Base-by-base conservation (phyloP, 2,888 invertebrate genomes). In the Platerodrilus igneus region DNA sequence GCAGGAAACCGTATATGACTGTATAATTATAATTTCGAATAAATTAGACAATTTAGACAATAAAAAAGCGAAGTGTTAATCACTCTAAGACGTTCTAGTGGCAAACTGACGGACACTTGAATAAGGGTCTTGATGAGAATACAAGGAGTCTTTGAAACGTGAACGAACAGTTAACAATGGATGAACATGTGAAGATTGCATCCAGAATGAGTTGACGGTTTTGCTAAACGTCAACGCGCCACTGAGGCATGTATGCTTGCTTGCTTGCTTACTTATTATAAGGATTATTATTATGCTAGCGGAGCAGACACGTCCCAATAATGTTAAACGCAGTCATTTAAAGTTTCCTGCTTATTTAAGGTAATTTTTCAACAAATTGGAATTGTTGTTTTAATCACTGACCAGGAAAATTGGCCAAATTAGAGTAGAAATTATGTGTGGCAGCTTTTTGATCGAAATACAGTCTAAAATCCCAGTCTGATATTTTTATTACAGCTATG, bases 71-170 rank as follows among this genome's bases (percentile, higher is more conserved):
- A 59, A 60, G 59, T 63, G 63, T 64, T 64, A 63, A 63, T 64
- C 60, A 60, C 60, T 55, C 56, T 50, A 58, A 59, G 60, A 62
- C 59, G 62, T 59, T 63, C 60, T 60, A 63, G 62, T 63, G 63
- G 62, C 60, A 59, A 55, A 52, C 55, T 62, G 63, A 63, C 59
- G 55, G 63, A 63, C 62, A 56, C 54, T 47, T 63, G 59, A 64
- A 63, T 63, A 50, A 53, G 46, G 47, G 45, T 35, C 51, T 55
- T 62, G 63, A 60, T 60, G 59, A 56, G 59, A 57, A 55, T 48
- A 60, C 55, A 62, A 60, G 58, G 52, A 53, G 56, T 45, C 57
- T 57, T 60, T 60, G 58, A 59, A 58, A 59, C 53, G 52, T 55
- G 52, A 51, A 46, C 53, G 55, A 52, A 51, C 52, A 56, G 59